Conservation (phyloP, 2,888 invertebrate species). For the Willowsia nigromaculata region DNA sequence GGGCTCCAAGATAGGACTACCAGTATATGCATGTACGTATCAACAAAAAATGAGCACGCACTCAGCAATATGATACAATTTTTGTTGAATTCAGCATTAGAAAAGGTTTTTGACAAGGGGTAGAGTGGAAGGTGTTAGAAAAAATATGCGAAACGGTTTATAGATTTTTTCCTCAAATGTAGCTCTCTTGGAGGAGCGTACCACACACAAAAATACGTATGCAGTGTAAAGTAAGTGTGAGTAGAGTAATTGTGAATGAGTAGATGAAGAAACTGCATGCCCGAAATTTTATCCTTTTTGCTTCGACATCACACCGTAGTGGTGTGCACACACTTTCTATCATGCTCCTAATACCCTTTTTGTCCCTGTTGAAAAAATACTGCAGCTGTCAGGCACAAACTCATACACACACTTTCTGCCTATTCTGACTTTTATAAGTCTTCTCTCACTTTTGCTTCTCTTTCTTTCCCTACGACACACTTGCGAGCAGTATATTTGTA, state of each 20-base stretch:
- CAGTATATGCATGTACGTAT: too few relatives aligned
- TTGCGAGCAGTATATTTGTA: neutral
- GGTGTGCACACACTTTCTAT: neutral
- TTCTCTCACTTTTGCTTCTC: neutral
- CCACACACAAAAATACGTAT: neutral
- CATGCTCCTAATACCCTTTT: neutral
- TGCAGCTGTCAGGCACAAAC: slow-evolving; percentile 17
- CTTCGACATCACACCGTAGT: neutral
- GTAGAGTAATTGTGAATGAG: slow-evolving; percentile 18
- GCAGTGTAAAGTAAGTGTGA: neutral
- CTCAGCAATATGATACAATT: neutral
- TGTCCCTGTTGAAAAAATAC: neutral
- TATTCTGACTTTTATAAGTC: neutral
- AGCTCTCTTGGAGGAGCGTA: neutral
- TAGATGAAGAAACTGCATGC: neutral
- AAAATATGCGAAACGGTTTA: neutral
- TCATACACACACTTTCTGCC: slow-evolving; percentile 22
- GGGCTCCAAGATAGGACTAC: too few relatives aligned
- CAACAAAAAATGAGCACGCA: neutral
- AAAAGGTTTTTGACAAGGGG: neutral
- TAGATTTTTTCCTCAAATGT: neutral
- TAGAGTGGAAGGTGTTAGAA: neutral
- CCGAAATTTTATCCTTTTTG: neutral
- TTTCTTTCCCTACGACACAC: neutral
- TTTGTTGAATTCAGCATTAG: neutral